Evolutionary conservation across 2,888 invertebrate genomes (phyloP).

Genomic region (Hydroisotoma schaefferi): DNA sequence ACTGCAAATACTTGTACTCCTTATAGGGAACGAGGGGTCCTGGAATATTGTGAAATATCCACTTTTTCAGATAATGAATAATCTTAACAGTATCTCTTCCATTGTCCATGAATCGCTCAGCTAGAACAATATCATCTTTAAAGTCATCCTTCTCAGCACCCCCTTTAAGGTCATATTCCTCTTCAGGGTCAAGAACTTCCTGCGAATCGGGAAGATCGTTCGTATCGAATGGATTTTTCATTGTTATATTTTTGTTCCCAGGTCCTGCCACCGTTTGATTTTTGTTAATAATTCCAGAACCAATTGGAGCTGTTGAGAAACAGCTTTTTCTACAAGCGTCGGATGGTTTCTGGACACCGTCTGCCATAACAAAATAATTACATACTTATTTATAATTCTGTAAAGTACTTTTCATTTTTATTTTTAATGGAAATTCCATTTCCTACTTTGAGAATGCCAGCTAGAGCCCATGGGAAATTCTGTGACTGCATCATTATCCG

Average conservation of each 20-base stretch:
- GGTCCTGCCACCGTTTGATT: too few relatives aligned
- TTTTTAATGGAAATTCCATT: not conserved
- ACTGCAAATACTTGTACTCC: constrained; percentile 24
- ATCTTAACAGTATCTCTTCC: constrained; percentile 23
- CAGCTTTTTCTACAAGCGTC: not conserved
- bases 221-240: too few relatives aligned
- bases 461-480: constrained; percentile 5
- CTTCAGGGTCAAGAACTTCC: not conserved
- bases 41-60: constrained; percentile 9
- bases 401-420: not conserved
- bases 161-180: not conserved
- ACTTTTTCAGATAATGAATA: constrained; percentile 20
- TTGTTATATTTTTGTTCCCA: too few relatives aligned
- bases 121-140: not conserved
- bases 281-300: too few relatives aligned
- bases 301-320: too few relatives aligned
- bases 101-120: constrained; percentile 19
- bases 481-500: constrained; percentile 9
- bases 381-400: too few relatives aligned
- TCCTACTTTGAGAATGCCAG: constrained; percentile 5
- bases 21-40: constrained; percentile 18
- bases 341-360: not conserved
- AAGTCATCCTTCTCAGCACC: not conserved
- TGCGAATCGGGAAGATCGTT: not conserved
- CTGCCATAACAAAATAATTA: too few relatives aligned